Evolutionary conservation across 1,140 invertebrate genomes (phyloP).

Genomic region (Pomacea maculata): DNA sequence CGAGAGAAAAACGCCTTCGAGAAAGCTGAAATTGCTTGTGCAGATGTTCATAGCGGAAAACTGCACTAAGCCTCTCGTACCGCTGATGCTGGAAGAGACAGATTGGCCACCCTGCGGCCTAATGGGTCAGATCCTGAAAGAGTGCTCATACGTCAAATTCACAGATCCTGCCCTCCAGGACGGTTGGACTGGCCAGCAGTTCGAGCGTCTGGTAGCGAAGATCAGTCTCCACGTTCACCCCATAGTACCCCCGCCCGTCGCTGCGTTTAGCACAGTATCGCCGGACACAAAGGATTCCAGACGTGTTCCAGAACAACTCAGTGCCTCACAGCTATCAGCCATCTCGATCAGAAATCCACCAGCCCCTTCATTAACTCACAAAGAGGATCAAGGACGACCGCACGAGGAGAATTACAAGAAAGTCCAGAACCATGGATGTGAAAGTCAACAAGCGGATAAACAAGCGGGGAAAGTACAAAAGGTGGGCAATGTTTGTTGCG

Average conservation of each 20-base stretch:
- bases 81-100: slow-evolving; percentile 54
- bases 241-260: too few species aligned
- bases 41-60: slow-evolving; percentile 48
- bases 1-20: too few species aligned
- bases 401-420: too few species aligned
- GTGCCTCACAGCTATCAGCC: too few species aligned
- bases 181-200: slow-evolving; percentile 42
- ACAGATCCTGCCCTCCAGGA: slow-evolving; percentile 38
- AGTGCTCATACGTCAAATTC: slow-evolving; percentile 56
- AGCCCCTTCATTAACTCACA: not conserved
- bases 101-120: slow-evolving; percentile 60
- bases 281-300: too few species aligned
- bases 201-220: slow-evolving; percentile 42
- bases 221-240: slow-evolving; percentile 30
- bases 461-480: too few species aligned
- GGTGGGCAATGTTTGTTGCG: too few species aligned
- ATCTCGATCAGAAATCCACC: not conserved
- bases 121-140: slow-evolving; percentile 60
- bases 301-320: not conserved
- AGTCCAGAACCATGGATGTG: too few species aligned
- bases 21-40: too few species aligned
- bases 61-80: slow-evolving; percentile 59
- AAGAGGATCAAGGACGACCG: too few species aligned
- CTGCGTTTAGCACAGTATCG: too few species aligned
- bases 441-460: too few species aligned